Conservation (phyloP, 1,140 invertebrate genomes). For the Caenorhabditis briggsae region DNA sequence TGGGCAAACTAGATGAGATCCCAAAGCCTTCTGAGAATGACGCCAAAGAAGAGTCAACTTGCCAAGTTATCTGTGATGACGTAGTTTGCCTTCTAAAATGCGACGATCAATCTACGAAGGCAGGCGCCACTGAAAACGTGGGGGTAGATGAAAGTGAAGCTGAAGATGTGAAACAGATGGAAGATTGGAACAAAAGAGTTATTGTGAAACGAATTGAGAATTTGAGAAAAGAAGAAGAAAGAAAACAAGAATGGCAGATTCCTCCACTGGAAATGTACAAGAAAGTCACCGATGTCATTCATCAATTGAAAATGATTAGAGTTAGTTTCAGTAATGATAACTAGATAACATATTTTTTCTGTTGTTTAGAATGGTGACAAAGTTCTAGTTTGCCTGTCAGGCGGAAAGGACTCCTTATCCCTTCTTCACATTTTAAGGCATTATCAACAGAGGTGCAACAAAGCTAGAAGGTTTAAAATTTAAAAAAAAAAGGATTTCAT, state of each 20-base stretch:
- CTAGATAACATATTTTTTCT: neutral
- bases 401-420: constrained; percentile 86
- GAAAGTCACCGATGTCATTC: constrained; percentile 82
- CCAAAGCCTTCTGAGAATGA: neutral
- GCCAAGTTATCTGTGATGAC: constrained; percentile 44
- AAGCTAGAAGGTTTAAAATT: constrained; percentile 31
- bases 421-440: constrained; percentile 88
- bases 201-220: constrained; percentile 44
- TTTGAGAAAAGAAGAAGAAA: constrained; percentile 56
- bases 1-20: neutral
- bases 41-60: neutral
- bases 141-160: constrained; percentile 40
- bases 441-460: constrained; percentile 84
- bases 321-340: neutral
- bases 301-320: constrained; percentile 87
- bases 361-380: constrained; percentile 83
- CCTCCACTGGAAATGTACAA: constrained; percentile 64
- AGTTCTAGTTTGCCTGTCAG: constrained; percentile 88
- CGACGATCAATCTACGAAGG: neutral
- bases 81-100: constrained; percentile 19
- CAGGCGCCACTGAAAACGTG: neutral
- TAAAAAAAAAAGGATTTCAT: neutral
- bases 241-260: constrained; percentile 50
- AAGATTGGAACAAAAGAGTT: constrained; percentile 58
- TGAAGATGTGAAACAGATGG: constrained; percentile 47